Conservation (phyloP, 2,113 vertebrate species). For the Parotia lawesii region DNA sequence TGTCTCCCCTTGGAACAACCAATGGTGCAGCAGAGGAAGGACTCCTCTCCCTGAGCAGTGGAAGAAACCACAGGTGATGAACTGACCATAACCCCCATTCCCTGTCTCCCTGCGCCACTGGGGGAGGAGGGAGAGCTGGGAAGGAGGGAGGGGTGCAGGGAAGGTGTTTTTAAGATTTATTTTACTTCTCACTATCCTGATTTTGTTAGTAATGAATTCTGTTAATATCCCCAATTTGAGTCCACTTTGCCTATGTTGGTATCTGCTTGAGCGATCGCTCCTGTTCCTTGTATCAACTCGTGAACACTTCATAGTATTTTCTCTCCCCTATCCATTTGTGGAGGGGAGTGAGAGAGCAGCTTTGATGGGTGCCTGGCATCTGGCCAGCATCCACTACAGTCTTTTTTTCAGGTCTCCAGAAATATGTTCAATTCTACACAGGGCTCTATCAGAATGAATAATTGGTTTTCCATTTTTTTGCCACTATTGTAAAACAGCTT, state of each 20-base stretch:
- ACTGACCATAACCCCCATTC: too few species aligned
- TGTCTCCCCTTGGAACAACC: neutral
- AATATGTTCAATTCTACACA: neutral
- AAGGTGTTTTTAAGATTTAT: neutral
- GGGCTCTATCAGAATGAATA: neutral
- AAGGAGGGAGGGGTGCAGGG: neutral
- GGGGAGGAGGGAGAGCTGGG: neutral
- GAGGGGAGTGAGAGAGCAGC: neutral
- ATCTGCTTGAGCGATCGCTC: neutral
- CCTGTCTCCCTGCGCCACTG: accelerated
- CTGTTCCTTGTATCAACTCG: neutral
- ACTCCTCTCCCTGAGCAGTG: neutral
- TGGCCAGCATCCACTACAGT: neutral
- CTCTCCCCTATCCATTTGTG: neutral
- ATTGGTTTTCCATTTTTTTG: neutral
- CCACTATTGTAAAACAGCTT: neutral
- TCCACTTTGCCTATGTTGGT: neutral
- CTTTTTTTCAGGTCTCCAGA: neutral
- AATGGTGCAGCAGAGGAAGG: neutral
- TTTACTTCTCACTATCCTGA: neutral
- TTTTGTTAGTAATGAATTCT: neutral
- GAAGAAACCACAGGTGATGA: accelerated
- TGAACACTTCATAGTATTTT: neutral
- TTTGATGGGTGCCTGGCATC: neutral
- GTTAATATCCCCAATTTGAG: neutral